Percentiles rank a stretch among this genome's conserved stretches.
Evolutionary conservation across 2,113 vertebrate species (phyloP).

Genomic region (Cygnus buccinator): DNA sequence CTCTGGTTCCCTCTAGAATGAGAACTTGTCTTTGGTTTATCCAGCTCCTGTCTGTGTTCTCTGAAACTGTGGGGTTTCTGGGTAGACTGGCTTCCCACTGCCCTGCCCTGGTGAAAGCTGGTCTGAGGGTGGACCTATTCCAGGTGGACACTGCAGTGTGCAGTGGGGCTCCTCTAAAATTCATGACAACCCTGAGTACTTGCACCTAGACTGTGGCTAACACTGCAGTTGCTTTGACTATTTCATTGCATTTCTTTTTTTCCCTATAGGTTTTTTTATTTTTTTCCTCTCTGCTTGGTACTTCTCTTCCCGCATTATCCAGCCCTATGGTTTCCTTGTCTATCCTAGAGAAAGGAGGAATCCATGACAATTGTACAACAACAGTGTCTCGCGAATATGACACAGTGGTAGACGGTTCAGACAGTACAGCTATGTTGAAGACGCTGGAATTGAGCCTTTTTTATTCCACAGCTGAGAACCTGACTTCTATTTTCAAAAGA

Average conservation of each 20-base stretch:
- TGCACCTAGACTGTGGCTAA: neutral
- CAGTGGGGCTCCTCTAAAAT: neutral
- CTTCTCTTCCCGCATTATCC: neutral
- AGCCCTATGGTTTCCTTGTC: neutral
- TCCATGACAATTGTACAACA: neutral
- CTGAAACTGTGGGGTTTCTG: neutral
- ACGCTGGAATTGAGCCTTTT: slow-evolving; percentile 15
- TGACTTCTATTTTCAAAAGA: slow-evolving; percentile 40
- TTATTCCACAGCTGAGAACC: slow-evolving; percentile 28
- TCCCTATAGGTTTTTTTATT: neutral
- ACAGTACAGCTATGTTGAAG: slow-evolving; percentile 21
- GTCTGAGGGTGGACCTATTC: neutral
- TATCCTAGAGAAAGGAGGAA: neutral
- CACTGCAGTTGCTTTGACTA: neutral
- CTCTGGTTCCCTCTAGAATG: neutral
- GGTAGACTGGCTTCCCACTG: neutral
- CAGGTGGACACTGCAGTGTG: neutral
- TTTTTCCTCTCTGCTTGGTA: neutral
- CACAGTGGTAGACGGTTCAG: slow-evolving; percentile 14
- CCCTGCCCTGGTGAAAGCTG: neutral
- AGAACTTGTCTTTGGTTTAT: neutral
- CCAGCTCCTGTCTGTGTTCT: neutral
- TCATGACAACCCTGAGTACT: neutral
- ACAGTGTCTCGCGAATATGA: neutral
- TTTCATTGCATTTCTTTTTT: neutral